Evolutionary conservation across 2,888 invertebrate species (phyloP).

Genomic region (Platyscelio sp.): DNA sequence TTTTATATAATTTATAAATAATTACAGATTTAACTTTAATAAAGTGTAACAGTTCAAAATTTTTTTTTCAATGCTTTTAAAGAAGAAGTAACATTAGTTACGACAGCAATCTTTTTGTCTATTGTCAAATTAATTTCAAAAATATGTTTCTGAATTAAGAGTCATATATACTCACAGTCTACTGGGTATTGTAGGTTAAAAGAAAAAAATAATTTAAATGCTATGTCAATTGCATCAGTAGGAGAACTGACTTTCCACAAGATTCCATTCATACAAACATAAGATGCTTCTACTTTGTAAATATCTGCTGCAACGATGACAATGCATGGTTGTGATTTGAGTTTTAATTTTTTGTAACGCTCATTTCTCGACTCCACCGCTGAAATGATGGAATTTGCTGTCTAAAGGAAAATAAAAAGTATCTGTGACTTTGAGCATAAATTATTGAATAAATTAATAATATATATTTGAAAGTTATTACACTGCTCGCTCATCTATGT

Average conservation of each 20-base stretch:
- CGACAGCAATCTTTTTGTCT: constrained; percentile 28
- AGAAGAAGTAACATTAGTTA: too few relatives aligned
- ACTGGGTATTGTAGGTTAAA: constrained; percentile 22
- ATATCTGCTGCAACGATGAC: constrained; percentile 16
- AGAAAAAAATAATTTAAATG: constrained; percentile 30
- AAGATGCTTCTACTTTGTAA: constrained; percentile 10
- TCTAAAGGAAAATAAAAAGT: constrained; percentile 19
- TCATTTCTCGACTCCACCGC: neutral
- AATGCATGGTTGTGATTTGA: constrained; percentile 19
- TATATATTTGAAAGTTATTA: neutral
- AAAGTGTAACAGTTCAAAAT: neutral
- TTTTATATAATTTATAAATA: neutral
- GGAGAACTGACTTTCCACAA: constrained; percentile 30
- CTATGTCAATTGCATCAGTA: constrained; percentile 19
- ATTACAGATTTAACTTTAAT: too few relatives aligned
- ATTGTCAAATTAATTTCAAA: neutral
- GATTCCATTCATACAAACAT: constrained; percentile 5
- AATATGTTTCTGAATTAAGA: constrained; percentile 12
- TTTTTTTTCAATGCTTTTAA: neutral
- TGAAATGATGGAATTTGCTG: constrained; percentile 2
- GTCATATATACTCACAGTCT: constrained; percentile 31
- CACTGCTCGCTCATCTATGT: too few relatives aligned
- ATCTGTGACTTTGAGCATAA: neutral
- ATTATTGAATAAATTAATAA: neutral
- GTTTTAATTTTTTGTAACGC: constrained; percentile 14